These are phyloP conservation scores for Philhelius pedissequus DNA, from an alignment of 2,888 invertebrate genomes.

Conservation along the genomic window DNA sequence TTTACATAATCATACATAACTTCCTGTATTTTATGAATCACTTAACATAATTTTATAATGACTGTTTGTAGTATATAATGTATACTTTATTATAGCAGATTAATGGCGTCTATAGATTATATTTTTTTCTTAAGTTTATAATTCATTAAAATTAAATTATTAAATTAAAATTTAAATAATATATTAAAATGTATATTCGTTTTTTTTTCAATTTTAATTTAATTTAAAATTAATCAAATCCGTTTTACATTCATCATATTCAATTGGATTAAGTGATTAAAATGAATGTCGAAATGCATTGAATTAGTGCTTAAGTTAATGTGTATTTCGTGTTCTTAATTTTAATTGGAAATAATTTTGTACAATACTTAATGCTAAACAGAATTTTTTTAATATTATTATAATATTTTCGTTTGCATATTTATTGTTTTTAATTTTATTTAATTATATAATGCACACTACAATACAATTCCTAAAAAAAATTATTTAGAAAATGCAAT, in stretches of 20 bases:
- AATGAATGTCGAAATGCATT: slow-evolving; percentile 20
- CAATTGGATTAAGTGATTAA: background rate
- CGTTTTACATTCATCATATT: slow-evolving; percentile 27
- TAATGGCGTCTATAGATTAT: slow-evolving; percentile 28
- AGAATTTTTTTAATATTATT: slow-evolving; percentile 36
- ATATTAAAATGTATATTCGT: background rate
- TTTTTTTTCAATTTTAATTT: background rate
- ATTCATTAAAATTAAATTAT: slow-evolving; percentile 23
- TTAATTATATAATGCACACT: background rate
- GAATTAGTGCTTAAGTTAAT: background rate
- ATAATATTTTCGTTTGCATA: slow-evolving; percentile 15
- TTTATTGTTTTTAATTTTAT: background rate
- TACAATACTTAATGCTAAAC: slow-evolving; percentile 53
- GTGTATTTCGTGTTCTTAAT: background rate
- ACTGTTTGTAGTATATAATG: slow-evolving; percentile 21
- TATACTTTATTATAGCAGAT: slow-evolving; percentile 20
- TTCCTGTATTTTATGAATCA: slow-evolving; percentile 41
- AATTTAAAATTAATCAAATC: slow-evolving; percentile 33
- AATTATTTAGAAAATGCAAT: background rate
- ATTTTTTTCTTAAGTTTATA: slow-evolving; percentile 16
- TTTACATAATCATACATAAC: slow-evolving; percentile 63
- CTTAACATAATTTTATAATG: slow-evolving; percentile 23
- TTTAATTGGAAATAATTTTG: slow-evolving; percentile 47
- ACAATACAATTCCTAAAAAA: slow-evolving; percentile 11
- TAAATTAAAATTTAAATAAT: slow-evolving; percentile 15